Evolutionary conservation across 2,888 invertebrate species (phyloP).

Genomic region (Eretmocerus hayati): DNA sequence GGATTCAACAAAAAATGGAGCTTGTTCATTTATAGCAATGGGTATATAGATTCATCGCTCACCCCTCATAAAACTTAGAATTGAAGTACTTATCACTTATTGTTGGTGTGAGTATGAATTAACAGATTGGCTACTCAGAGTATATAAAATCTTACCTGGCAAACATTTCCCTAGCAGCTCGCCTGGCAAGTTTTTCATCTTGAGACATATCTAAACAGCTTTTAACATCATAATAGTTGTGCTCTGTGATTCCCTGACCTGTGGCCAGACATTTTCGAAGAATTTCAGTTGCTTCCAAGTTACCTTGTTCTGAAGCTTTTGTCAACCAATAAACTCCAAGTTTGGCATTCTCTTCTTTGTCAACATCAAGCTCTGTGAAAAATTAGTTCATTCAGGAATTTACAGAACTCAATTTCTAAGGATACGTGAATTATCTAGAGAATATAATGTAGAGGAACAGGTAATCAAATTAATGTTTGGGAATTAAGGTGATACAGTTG

Average conservation of each 20-base stretch:
- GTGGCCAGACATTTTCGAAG: slow-evolving; percentile 66
- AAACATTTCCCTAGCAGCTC: slow-evolving; percentile 82
- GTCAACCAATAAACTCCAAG: slow-evolving; percentile 85
- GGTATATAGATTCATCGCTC: too few relatives aligned
- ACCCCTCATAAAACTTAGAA: too few relatives aligned
- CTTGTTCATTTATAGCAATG: too few relatives aligned
- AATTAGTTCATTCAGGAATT: not conserved
- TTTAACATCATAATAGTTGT: slow-evolving; percentile 66
- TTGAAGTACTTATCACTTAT: too few relatives aligned
- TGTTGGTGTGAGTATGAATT: too few relatives aligned
- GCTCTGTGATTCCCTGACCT: slow-evolving; percentile 66
- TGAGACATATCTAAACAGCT: slow-evolving; percentile 77
- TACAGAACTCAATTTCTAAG: not conserved
- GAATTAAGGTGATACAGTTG: not conserved
- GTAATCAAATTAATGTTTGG: not conserved
- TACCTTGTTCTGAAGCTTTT: slow-evolving; percentile 89
- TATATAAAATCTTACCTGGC: slow-evolving; percentile 54
- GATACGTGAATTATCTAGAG: not conserved
- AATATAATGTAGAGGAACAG: not conserved
- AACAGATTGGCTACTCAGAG: too few relatives aligned
- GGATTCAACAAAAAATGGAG: not conserved
- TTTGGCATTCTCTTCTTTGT: slow-evolving; percentile 68
- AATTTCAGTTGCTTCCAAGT: slow-evolving; percentile 75
- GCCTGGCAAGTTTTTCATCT: slow-evolving; percentile 79
- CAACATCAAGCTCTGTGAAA: slow-evolving; percentile 56